Evolutionary conservation across 2,797 vertebrate species (phyloP), one percentile per base, ranked within the genome.

Genomic region (Paguma larvata): DNA sequence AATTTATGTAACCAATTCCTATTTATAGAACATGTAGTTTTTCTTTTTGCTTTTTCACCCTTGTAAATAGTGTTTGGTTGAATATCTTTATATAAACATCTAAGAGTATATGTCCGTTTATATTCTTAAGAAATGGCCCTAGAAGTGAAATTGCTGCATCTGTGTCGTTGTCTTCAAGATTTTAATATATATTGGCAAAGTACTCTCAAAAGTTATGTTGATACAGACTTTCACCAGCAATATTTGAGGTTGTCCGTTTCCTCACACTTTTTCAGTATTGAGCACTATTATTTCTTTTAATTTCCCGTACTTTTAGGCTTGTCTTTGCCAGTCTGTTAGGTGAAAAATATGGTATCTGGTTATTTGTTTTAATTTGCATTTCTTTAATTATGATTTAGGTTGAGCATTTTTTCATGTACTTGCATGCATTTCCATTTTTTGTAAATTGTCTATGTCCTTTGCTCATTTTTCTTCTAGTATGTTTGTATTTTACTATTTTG

Each of bases 301-400:
- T 59, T 97, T 78, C 41, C 4, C 62, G 34, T 62, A 84, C 53
- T 51, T 95, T 84, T 88, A 91, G 38, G 14, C 53, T 91, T 95
- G 53, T 72, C 62, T 95, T 85, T 86, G 77, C 21, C 16, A 91
- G 0, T 56, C 51, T 77, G n/a, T 48, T 27, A 70, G 9, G 62
- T 56, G 15, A 14, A 80, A 89, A 92, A 85, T 70, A 53, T 25
- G 32, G 10, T 63, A 19, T 46, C 19, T 23, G 25, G 25, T 63
- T 85, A 79, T 78, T 96, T 89, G 21, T 72, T 92, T 92, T 65
- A 79, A 78, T 84, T 46, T 92, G 21, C 16, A 38, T n/a, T 83
- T 59, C 27, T 87, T 78, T 80, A 56, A 72, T 80, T 85, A 84
- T 72, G 65, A 59, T 23, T 92, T 10, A 89, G 56, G 4, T 68